phyloP scores from a whole-genome alignment of 2,888 invertebrate genomes.

The Tipula lateralis region DNA sequence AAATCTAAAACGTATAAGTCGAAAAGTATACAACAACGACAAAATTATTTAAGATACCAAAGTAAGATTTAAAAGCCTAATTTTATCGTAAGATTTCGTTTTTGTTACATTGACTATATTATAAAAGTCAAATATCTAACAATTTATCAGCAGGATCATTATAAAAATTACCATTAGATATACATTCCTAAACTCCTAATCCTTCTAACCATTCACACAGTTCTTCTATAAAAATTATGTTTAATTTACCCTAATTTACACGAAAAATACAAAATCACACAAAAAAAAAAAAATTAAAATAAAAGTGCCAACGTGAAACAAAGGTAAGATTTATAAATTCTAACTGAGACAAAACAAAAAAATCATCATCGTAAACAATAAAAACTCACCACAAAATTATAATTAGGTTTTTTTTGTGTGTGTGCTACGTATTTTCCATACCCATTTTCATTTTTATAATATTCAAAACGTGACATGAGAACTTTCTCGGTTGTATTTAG shows the following conservation, averaged over 20 bases:
- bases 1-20: neutral
- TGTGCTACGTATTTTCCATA: neutral
- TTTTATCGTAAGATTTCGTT: neutral
- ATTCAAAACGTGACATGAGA: neutral
- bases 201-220: neutral
- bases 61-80: neutral
- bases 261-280: neutral
- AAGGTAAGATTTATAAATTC: constrained; percentile 5
- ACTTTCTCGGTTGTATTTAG: neutral
- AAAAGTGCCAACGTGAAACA: constrained; percentile 20
- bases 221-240: neutral
- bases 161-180: neutral
- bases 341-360: neutral
- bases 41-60: neutral
- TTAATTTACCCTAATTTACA: constrained; percentile 24
- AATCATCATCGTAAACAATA: constrained; percentile 14
- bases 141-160: constrained; percentile 4
- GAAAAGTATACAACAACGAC: neutral
- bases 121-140: neutral
- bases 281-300: neutral
- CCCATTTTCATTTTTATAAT: neutral
- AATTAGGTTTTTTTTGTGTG: neutral
- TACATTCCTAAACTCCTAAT: neutral
- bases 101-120: neutral
- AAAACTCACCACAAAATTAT: constrained; percentile 24